Conservation (phyloP, 2,113 vertebrate genomes). For the Bubo bubo region DNA sequence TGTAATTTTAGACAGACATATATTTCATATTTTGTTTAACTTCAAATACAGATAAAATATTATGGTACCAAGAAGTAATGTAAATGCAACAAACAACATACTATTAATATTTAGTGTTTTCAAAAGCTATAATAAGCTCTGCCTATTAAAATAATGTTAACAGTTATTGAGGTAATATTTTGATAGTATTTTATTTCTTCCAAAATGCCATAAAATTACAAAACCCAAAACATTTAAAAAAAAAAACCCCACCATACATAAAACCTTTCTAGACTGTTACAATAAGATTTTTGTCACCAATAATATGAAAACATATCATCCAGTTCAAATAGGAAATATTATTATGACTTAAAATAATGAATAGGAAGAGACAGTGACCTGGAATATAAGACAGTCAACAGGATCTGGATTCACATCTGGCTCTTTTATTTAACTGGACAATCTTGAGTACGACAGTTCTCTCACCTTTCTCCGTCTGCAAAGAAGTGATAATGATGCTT, state of each 20-base stretch:
- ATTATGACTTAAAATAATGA: not conserved
- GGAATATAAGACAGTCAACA: not conserved
- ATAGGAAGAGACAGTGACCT: not conserved
- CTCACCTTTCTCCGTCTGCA: not conserved
- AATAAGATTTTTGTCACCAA: not conserved
- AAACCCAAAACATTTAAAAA: accelerated
- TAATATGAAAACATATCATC: not conserved
- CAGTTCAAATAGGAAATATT: not conserved
- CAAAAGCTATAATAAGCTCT: not conserved
- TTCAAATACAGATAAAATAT: not conserved
- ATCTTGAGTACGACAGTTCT: not conserved
- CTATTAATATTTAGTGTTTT: not conserved
- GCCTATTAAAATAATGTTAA: not conserved
- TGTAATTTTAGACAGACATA: not conserved
- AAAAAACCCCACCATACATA: accelerated
- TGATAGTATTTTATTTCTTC: not conserved
- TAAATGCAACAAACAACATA: not conserved
- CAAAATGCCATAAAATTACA: not conserved
- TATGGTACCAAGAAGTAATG: not conserved
- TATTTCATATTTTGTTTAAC: not conserved
- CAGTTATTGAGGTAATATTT: not conserved
- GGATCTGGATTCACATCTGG: not conserved
- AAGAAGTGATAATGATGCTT: not conserved
- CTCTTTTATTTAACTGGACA: not conserved
- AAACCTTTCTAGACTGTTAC: not conserved